Evolutionary conservation across 2,113 vertebrate genomes (phyloP).

Genomic region (Hipposideros armiger): DNA sequence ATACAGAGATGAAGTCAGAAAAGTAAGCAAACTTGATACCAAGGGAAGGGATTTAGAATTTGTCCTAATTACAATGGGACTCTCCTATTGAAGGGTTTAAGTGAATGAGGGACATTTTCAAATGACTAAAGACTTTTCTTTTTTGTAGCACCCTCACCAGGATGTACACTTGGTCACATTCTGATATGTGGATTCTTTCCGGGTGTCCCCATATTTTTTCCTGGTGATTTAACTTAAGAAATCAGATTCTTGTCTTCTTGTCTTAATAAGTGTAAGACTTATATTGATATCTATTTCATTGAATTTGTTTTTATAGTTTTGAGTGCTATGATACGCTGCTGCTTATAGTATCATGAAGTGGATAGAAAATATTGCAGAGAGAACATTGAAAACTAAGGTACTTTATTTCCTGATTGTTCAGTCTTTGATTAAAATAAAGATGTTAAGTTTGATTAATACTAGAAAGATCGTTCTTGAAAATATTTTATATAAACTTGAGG

Average conservation of each 20-base stretch:
- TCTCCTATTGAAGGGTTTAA: background rate
- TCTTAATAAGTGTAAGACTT: background rate
- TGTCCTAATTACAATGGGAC: background rate
- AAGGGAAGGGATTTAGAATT: background rate
- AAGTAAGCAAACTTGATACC: background rate
- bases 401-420: background rate
- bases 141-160: background rate
- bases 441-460: background rate
- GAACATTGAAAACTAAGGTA: background rate
- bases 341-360: background rate
- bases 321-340: background rate
- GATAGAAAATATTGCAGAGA: slow-evolving; percentile 6
- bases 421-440: background rate
- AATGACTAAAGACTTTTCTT: background rate
- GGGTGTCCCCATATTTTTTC: background rate
- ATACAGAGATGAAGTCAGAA: background rate
- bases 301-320: slow-evolving; percentile 14
- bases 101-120: background rate
- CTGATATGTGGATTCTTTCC: background rate
- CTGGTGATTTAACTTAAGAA: background rate
- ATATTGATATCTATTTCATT: background rate
- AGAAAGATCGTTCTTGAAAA: background rate
- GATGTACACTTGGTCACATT: background rate
- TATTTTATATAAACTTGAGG: background rate
- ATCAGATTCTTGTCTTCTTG: background rate